Percentiles rank a stretch among this genome's conserved stretches.
Conservation (phyloP, 2,113 vertebrate genomes). For the Neodontobutis hainanensis region DNA sequence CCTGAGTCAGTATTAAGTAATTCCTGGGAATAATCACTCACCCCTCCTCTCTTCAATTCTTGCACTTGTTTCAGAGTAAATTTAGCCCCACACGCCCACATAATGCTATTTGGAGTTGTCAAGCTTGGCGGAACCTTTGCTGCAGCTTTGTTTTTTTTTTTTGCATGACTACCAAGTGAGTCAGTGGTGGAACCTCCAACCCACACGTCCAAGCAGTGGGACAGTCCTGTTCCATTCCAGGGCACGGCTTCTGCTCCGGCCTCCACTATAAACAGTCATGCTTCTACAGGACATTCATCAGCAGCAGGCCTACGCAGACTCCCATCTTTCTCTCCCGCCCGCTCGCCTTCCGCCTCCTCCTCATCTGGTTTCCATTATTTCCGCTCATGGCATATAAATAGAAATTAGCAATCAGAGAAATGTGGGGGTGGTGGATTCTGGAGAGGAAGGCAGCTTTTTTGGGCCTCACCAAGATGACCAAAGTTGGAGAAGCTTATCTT, state of each 20-base stretch:
- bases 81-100: slow-evolving; percentile 69
- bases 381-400: slow-evolving; percentile 70
- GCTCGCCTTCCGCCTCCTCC: slow-evolving; percentile 54
- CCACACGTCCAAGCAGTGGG: slow-evolving; percentile 63
- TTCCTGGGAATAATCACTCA: slow-evolving; percentile 42
- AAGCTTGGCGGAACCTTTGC: slow-evolving; percentile 47
- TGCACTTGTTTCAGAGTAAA: slow-evolving; percentile 68
- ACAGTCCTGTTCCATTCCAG: slow-evolving; percentile 62
- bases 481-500: slow-evolving; percentile 59
- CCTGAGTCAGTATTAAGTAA: slow-evolving; percentile 59
- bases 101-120: slow-evolving; percentile 61
- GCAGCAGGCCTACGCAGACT: slow-evolving; percentile 34
- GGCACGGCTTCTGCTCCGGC: slow-evolving; percentile 44
- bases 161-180: slow-evolving; percentile 70
- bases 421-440: slow-evolving; percentile 52
- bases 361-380: slow-evolving; percentile 74
- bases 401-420: slow-evolving; percentile 72
- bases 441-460: slow-evolving; percentile 44
- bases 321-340: slow-evolving; percentile 1
- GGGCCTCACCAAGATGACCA: slow-evolving; percentile 34
- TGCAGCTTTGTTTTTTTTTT: slow-evolving; percentile 40
- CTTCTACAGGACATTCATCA: slow-evolving; percentile 61
- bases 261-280: slow-evolving; percentile 63
- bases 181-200: slow-evolving; percentile 74
- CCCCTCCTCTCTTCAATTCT: slow-evolving; percentile 14